Evolutionary conservation across 2,888 invertebrate genomes (phyloP), one percentile per base, ranked within the genome.

Genomic region (Parnassius orleans): DNA sequence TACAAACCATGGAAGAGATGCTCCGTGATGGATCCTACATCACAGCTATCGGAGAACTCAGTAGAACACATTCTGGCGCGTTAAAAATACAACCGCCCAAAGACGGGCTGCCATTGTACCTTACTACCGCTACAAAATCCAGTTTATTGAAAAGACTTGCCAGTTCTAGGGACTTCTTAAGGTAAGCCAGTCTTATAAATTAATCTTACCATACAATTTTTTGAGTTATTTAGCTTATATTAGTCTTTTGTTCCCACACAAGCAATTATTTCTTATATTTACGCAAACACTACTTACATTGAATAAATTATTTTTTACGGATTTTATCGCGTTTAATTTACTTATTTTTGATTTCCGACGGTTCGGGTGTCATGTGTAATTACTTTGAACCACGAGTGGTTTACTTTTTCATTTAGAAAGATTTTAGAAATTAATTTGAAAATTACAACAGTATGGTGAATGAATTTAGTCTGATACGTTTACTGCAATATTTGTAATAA

Each of bases 1-100:
- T 97, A 24, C 97, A 98, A 82, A 95, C 96, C 9, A 97, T 96
- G 55, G 98, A 98, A 80, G 95, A 95, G 84, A 95, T 98, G 93
- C 88, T 98, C 5, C 90, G 96, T 0, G 95, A 96, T 74, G 97
- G 96, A 14, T 95, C 96, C 56, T 93, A 95, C 68, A 93, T 98
- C 53, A 96, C 97, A 0, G 94, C 94, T 3, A 94, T 98, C 59
- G 98, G 98, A 12, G 90, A 97, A 85, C 84, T 98, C 33, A 93
- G 94, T 57, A 77, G 92, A 46, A 91, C 93, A n/a, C 93, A 94
- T 58, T 93, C 94, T 12, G 93, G 94, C 52, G 91, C 92, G 0
- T 77, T 96, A 60, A 93, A 94, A 73, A 92, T 97, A 73, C 95
- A 96, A 76, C 95, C 96, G 0, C 96, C 97, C 0, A 82, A 90